These are phyloP conservation scores for Tethea ocularis DNA, from an alignment of 2,888 invertebrate genomes.

Conservation along the genomic window DNA sequence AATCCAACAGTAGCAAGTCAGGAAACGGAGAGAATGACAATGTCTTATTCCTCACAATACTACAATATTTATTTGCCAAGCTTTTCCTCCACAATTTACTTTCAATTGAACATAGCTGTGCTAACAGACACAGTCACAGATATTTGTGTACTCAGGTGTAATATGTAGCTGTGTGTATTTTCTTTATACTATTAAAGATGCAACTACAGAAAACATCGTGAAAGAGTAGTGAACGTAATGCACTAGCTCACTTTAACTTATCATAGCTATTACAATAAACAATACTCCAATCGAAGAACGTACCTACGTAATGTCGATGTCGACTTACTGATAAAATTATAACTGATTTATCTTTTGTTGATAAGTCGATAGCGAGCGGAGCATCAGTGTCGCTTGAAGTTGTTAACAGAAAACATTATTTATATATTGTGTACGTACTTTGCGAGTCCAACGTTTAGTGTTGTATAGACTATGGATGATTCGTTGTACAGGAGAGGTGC, in stretches of 20 bases:
- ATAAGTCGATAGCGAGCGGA: slow-evolving; percentile 49
- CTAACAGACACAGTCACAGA: neutral
- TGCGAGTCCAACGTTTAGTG: slow-evolving; percentile 4
- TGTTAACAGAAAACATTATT: slow-evolving; percentile 56
- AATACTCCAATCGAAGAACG: slow-evolving; percentile 25
- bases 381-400: slow-evolving; percentile 54
- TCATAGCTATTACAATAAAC: slow-evolving; percentile 17
- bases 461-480: slow-evolving; percentile 32
- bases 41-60: neutral
- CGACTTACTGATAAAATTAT: slow-evolving; percentile 39
- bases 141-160: neutral
- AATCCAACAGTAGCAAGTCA: no score
- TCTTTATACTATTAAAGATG: neutral
- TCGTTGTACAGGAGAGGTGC: slow-evolving; percentile 18
- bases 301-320: slow-evolving; percentile 32
- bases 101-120: neutral
- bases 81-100: neutral
- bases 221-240: neutral
- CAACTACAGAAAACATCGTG: neutral
- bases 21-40: no score
- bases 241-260: slow-evolving; percentile 10
- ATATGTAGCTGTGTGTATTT: neutral
- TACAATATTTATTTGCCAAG: neutral
- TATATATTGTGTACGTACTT: slow-evolving; percentile 21
- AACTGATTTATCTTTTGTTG: slow-evolving; percentile 50